Evolutionary conservation across 2,113 vertebrate species (phyloP).

Genomic region (Stercorarius parasiticus): DNA sequence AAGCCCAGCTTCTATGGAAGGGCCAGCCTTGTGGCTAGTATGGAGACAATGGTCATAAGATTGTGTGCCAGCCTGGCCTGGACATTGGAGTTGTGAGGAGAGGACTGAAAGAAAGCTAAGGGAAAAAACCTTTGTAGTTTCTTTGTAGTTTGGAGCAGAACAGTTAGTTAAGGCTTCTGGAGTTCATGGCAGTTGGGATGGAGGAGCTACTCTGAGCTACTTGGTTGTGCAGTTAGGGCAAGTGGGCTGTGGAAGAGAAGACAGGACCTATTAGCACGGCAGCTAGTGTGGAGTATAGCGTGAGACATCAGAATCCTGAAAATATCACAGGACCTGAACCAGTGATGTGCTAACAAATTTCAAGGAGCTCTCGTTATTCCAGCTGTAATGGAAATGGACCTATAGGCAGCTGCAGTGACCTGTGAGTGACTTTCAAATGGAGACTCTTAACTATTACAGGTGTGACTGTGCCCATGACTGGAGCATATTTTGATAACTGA

Average conservation of each 20-base stretch:
- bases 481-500: background rate
- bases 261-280: background rate
- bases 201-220: background rate
- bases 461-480: background rate
- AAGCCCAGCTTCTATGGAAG: background rate
- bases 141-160: background rate
- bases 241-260: background rate
- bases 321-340: background rate
- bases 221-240: background rate
- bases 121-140: background rate
- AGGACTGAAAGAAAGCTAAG: background rate
- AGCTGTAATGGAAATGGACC: background rate
- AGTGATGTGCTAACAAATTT: background rate
- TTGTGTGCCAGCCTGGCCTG: background rate
- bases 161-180: background rate
- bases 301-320: background rate
- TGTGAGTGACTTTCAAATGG: background rate
- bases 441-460: background rate
- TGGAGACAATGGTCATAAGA: rapidly evolving
- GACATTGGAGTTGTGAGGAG: background rate
- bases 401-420: background rate
- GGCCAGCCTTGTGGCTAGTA: background rate
- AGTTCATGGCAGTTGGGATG: background rate
- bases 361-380: background rate
- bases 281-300: background rate